phyloP scores from a whole-genome alignment of 2,888 invertebrate species.

The Aethes cnicana region DNA sequence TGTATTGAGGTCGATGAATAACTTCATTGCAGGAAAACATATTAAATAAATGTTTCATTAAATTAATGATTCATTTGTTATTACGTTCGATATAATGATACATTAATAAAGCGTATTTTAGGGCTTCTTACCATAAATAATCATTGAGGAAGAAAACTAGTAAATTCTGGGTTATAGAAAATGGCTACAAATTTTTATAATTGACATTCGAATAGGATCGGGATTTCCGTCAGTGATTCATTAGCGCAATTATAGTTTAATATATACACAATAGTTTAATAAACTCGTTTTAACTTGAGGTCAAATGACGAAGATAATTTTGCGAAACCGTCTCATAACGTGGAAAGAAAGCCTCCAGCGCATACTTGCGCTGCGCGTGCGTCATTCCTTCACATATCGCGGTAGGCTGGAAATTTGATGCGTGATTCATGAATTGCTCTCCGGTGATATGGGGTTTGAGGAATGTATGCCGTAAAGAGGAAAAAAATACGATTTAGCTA shows the following conservation, averaged over 20 bases:
- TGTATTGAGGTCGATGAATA: constrained; percentile 37
- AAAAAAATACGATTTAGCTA: neutral
- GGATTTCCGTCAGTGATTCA: neutral
- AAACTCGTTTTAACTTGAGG: neutral
- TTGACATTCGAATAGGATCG: neutral
- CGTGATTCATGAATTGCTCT: constrained; percentile 47
- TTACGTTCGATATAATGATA: no score
- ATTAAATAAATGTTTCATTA: no score
- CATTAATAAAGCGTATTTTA: constrained; percentile 4
- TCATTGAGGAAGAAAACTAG: no score
- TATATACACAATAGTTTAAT: no score
- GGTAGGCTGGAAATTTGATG: constrained; percentile 43
- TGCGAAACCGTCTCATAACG: neutral
- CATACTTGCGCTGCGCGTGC: constrained; percentile 50
- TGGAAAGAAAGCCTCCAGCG: constrained; percentile 40
- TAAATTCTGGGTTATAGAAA: no score
- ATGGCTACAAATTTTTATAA: no score
- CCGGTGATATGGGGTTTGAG: constrained; percentile 19
- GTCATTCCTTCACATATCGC: constrained; percentile 51
- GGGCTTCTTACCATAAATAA: no score
- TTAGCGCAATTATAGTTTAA: no score
- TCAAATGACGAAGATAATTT: constrained; percentile 1
- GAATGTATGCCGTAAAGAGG: constrained; percentile 13
- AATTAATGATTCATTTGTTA: constrained; percentile 16
- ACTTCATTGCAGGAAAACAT: constrained; percentile 31